These are phyloP conservation scores for Pogonomyrmex barbatus DNA, from an alignment of 1,140 invertebrate genomes.

Conservation along the genomic window DNA sequence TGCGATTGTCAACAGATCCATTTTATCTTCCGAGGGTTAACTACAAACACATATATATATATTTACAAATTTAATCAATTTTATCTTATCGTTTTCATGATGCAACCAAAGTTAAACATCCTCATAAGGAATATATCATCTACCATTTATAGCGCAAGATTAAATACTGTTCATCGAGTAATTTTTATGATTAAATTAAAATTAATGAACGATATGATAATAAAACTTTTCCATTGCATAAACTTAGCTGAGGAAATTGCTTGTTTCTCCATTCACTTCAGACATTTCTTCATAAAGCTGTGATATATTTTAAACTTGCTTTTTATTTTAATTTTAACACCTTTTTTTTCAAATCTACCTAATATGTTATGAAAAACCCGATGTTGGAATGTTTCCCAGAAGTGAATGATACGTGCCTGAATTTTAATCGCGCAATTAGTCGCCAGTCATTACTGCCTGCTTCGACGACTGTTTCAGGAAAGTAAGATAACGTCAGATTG, in stretches of 20 bases:
- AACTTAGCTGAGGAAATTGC: not conserved
- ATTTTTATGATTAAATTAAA: conserved; percentile 28
- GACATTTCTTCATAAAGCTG: not conserved
- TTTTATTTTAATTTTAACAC: conserved; percentile 38
- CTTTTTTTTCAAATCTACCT: not conserved
- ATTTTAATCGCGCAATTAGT: conserved; percentile 79
- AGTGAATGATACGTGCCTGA: conserved; percentile 63
- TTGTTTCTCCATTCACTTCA: not conserved
- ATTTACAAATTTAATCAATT: conserved; percentile 40
- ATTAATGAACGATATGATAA: conserved; percentile 24
- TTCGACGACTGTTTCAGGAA: conserved; percentile 63
- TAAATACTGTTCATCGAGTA: not conserved
- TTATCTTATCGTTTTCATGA: conserved; percentile 50
- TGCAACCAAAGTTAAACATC: conserved; percentile 44
- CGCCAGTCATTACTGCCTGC: conserved; percentile 56
- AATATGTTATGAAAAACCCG: not conserved
- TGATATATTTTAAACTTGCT: not conserved
- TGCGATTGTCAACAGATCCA: conserved; percentile 19
- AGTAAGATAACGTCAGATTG: conserved; percentile 69
- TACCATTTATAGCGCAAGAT: conserved; percentile 14
- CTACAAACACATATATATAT: not conserved
- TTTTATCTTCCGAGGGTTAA: not conserved
- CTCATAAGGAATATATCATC: conserved; percentile 28
- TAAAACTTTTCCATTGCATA: not conserved
- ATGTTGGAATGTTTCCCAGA: conserved; percentile 30